Evolutionary conservation across 2,888 invertebrate species (phyloP).

Genomic region (Ferdinandea cuprea): DNA sequence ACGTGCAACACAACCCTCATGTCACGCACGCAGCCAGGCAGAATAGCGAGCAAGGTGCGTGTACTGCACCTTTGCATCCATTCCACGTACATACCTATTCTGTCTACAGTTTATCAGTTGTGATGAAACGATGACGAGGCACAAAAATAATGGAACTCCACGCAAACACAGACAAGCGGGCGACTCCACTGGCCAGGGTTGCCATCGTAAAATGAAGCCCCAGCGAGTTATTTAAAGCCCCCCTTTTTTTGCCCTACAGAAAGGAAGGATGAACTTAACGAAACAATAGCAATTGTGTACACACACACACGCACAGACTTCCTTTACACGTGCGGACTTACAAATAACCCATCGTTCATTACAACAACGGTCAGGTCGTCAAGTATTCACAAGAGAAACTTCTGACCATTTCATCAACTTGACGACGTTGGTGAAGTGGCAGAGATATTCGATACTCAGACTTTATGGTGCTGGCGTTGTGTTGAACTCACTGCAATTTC

Average conservation of each 20-base stretch:
- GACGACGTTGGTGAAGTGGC: constrained; percentile 20
- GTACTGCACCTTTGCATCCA: neutral
- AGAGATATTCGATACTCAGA: constrained; percentile 57
- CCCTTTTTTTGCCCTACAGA: neutral
- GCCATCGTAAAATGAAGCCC: constrained; percentile 65
- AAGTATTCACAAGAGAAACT: constrained; percentile 41
- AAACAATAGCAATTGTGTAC: constrained; percentile 65
- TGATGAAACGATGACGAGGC: constrained; percentile 11
- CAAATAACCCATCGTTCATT: constrained; percentile 32
- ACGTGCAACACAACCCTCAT: constrained; percentile 52
- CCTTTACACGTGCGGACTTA: constrained; percentile 44
- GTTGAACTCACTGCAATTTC: constrained; percentile 46
- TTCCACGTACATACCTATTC: neutral
- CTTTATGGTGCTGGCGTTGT: neutral
- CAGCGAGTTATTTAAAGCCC: constrained; percentile 57
- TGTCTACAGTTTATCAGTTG: constrained; percentile 4
- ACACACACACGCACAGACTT: neutral
- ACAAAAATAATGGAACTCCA: constrained; percentile 34
- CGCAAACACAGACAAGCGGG: constrained; percentile 1
- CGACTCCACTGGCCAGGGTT: constrained; percentile 62
- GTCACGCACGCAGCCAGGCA: constrained; percentile 60
- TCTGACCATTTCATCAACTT: constrained; percentile 36
- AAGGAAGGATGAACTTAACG: constrained; percentile 5
- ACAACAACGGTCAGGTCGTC: constrained; percentile 53
- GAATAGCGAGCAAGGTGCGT: constrained; percentile 60